A percentile compares a stretch with the other conserved stretches of the same genome.
Conservation (phyloP, 2,113 vertebrate genomes). For the Ciconia maguari region DNA sequence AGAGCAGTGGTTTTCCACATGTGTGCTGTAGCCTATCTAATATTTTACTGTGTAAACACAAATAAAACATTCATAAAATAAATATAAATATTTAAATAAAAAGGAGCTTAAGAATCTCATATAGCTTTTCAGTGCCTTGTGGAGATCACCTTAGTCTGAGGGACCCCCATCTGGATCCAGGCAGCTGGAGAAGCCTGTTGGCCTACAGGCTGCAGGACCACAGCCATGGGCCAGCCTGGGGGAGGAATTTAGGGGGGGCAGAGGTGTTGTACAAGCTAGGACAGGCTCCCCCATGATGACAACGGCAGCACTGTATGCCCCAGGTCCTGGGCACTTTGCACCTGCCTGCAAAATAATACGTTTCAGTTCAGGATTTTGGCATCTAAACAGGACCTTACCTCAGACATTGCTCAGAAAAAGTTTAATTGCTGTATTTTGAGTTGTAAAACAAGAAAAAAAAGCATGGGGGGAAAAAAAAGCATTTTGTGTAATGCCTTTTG, state of each 20-base stretch:
- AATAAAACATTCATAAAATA: background rate
- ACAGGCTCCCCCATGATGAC: accelerated
- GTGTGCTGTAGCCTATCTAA: background rate
- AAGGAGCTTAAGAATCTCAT: background rate
- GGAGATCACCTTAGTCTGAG: background rate
- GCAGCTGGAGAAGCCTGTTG: background rate
- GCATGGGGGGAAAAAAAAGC: background rate
- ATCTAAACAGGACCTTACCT: background rate
- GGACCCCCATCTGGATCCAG: no score
- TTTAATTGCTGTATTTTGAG: background rate
- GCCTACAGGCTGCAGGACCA: background rate
- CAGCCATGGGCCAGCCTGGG: accelerated
- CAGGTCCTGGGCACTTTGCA: background rate
- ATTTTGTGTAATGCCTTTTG: background rate
- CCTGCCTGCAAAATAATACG: background rate
- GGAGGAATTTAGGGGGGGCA: background rate
- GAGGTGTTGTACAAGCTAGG: background rate
- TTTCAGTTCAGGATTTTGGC: background rate
- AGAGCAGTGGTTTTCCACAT: background rate
- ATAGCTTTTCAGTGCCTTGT: background rate
- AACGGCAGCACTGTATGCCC: background rate
- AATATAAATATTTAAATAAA: background rate
- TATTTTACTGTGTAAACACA: background rate
- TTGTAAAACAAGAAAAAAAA: background rate
- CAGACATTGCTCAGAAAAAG: background rate